These are phyloP conservation scores for Latrodectus elegans DNA, from an alignment of 2,888 invertebrate species.

Conservation along the genomic window DNA sequence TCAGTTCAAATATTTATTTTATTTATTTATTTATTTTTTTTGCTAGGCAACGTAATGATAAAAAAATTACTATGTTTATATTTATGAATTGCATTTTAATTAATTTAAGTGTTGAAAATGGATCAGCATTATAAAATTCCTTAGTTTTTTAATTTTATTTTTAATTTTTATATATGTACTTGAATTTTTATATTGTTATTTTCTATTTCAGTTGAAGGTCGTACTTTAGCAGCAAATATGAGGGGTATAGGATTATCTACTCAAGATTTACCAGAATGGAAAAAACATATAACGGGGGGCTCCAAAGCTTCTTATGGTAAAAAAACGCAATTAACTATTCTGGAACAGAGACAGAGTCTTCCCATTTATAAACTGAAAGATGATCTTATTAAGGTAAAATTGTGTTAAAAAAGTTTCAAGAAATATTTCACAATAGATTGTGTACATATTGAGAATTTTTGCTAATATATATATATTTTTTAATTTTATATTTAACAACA, in stretches of 20 bases:
- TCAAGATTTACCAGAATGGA: conserved; percentile 98
- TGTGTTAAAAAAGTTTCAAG: neutral
- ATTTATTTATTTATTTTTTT: too few relatives aligned
- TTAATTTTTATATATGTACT: neutral
- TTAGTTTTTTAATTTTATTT: too few relatives aligned
- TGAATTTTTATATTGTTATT: neutral
- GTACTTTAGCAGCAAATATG: conserved; percentile 84
- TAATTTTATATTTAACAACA: too few relatives aligned
- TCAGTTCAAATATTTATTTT: too few relatives aligned
- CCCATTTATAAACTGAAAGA: conserved; percentile 97
- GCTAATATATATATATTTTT: neutral
- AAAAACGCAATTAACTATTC: conserved; percentile 92
- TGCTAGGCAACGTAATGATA: too few relatives aligned
- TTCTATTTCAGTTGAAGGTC: conserved; percentile 78
- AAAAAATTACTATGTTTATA: too few relatives aligned
- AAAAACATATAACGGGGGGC: conserved; percentile 97
- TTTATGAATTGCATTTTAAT: too few relatives aligned
- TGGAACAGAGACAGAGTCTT: conserved; percentile 95
- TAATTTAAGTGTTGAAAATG: too few relatives aligned
- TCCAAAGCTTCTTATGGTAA: conserved; percentile 98
- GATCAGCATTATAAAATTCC: too few relatives aligned
- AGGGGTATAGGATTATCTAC: conserved; percentile 84
- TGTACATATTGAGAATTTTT: neutral
- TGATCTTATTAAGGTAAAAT: conserved; percentile 87
- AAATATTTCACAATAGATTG: neutral